phyloP scores from a whole-genome alignment of 2,888 invertebrate species.

The Amblyteles armatorius region DNA sequence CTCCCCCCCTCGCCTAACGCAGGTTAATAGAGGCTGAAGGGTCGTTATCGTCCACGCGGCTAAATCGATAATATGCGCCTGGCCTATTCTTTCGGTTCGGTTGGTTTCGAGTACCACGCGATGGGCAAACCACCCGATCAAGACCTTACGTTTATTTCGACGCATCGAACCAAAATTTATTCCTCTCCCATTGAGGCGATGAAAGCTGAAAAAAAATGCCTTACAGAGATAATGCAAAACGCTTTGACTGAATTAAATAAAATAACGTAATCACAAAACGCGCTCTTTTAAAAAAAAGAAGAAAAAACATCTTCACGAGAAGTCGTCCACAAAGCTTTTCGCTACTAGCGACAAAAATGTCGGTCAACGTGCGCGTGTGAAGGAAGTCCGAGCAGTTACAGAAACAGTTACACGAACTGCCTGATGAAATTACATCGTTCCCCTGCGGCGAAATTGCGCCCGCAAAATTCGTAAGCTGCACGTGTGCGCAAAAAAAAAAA shows the following conservation, averaged over 20 bases:
- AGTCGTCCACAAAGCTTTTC: neutral
- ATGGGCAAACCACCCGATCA: neutral
- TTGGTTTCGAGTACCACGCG: neutral
- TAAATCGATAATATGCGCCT: slow-evolving; percentile 1
- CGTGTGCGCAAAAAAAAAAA: neutral
- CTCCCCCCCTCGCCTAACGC: neutral
- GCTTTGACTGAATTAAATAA: too few species aligned
- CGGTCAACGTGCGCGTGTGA: neutral
- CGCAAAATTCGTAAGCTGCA: neutral
- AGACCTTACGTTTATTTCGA: neutral
- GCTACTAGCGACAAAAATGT: neutral
- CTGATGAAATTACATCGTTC: neutral
- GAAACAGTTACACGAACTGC: neutral
- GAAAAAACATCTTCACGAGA: neutral
- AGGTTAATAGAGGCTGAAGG: neutral
- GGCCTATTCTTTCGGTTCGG: neutral
- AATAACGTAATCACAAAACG: too few species aligned
- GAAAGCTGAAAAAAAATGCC: too few species aligned
- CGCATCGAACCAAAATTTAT: neutral
- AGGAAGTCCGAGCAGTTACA: neutral
- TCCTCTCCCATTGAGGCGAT: too few species aligned
- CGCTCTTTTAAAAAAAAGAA: too few species aligned
- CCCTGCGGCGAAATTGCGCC: neutral
- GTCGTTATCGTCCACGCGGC: slow-evolving; percentile 1
- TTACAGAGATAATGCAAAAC: too few species aligned